Evolutionary conservation across 2,113 vertebrate genomes (phyloP), one percentile per base, ranked within the genome.

Genomic region (Colinus virginianus): DNA sequence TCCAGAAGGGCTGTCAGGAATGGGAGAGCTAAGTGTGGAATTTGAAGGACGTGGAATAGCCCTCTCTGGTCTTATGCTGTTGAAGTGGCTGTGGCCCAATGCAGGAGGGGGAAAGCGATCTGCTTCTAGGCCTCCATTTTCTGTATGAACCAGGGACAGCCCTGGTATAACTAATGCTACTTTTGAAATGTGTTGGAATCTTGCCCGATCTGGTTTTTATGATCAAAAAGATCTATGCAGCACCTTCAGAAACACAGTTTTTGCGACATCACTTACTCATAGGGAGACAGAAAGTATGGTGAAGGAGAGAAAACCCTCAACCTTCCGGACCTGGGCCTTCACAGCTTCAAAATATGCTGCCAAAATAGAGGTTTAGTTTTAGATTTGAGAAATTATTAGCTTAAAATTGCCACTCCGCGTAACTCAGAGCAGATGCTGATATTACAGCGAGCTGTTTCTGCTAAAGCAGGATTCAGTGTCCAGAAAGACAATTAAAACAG

Each of bases 391-490:
- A 83, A 88, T 56, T 61, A 30, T 30, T 64, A 85, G 87, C 78
- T 89, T 89, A 59, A 79, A 89, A 36, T 82, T 92, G 38, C 56
- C 13, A 15, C 75, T 91, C 58, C 3, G 1, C 70, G 28, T 77
- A 89, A 84, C 55, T 67, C 87, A 85, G 79, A 89, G 55, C 87
- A 83, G 55, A 77, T 93, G 68, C 80, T 74, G 68, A 32, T 76
- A 63, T 75, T 85, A 34, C 63, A 75, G 59, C 67, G 74, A 71
- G 18, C 55, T 83, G 11, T 46, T 88, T 86, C 26, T 93, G 36
- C 45, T 91, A 25, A 56, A 83, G 82, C 26, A 51, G 12, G 67
- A 36, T 48, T 90, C 59, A 36, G n/a, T 61, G 25, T 87, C 78
- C 32, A 16, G 14, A 72, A 91, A 62, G 40, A 55, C 56, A 84